These are phyloP conservation scores for Parapsyche elsis DNA, from an alignment of 1,140 invertebrate genomes.

Conservation along the genomic window DNA sequence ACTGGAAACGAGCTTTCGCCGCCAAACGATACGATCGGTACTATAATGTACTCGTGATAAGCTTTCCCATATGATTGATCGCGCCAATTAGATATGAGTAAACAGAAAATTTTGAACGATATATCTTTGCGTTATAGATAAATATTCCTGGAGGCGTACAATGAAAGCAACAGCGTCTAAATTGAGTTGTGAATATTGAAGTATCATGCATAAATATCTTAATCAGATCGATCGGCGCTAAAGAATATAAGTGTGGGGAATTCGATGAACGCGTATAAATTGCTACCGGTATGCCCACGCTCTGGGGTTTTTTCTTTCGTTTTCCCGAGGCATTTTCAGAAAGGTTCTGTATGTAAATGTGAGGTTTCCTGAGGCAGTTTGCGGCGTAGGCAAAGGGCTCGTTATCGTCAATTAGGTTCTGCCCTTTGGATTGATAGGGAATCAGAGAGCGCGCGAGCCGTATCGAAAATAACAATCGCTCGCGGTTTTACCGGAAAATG, in stretches of 20 bases:
- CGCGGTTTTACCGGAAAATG: conserved; percentile 19
- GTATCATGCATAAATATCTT: neutral
- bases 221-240: neutral
- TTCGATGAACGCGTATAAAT: neutral
- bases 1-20: no score
- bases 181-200: no score
- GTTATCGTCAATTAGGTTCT: conserved; percentile 30
- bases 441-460: conserved; percentile 6
- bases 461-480: conserved; percentile 25
- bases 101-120: no score
- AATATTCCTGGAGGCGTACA: no score
- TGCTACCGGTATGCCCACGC: neutral
- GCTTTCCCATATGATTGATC: no score
- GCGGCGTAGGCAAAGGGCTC: conserved; percentile 8
- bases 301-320: neutral
- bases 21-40: no score
- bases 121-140: no score
- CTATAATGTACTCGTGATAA: no score
- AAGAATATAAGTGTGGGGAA: neutral
- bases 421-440: conserved; percentile 21
- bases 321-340: neutral
- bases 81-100: no score
- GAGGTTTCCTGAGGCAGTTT: conserved; percentile 7
- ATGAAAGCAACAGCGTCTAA: no score
- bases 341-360: conserved; percentile 14